Percentiles rank a stretch among this genome's conserved stretches.
These are phyloP conservation scores for Dipodomys stephensi DNA, from an alignment of 2,113 vertebrate genomes.

Conservation along the genomic window DNA sequence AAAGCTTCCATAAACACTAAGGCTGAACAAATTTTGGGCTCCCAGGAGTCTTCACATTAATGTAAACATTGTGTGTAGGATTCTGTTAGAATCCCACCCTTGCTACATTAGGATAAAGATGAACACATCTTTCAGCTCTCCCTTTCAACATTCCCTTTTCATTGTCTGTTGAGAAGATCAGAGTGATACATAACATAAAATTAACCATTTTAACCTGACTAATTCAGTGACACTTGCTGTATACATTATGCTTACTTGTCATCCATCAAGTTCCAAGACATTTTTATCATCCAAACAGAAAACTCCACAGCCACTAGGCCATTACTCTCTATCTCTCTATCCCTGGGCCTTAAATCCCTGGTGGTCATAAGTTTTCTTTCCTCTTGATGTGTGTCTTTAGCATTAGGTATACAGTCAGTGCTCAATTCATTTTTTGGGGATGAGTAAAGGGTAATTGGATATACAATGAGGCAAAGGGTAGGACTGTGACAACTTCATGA, in stretches of 20 bases:
- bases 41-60: not conserved
- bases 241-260: not conserved
- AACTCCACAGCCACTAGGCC: not conserved
- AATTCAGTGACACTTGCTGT: not conserved
- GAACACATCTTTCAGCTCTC: not conserved
- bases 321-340: not conserved
- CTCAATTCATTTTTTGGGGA: not conserved
- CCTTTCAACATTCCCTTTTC: not conserved
- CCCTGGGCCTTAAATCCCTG: not conserved
- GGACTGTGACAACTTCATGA: not conserved
- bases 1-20: slow-evolving; percentile 45
- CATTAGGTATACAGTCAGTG: not conserved
- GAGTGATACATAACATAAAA: not conserved
- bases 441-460: not conserved
- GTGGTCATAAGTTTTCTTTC: not conserved
- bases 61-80: not conserved
- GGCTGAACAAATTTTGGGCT: slow-evolving; percentile 36
- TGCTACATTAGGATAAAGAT: not conserved
- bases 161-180: not conserved
- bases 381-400: not conserved
- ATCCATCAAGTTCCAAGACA: not conserved
- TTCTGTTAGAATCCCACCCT: not conserved
- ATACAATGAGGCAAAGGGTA: not conserved
- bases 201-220: not conserved
- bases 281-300: not conserved